A percentile compares a stretch with the other conserved stretches of the same genome.
phyloP scores from a whole-genome alignment of 2,888 invertebrate genomes.

The Eucera pruinosa region DNA sequence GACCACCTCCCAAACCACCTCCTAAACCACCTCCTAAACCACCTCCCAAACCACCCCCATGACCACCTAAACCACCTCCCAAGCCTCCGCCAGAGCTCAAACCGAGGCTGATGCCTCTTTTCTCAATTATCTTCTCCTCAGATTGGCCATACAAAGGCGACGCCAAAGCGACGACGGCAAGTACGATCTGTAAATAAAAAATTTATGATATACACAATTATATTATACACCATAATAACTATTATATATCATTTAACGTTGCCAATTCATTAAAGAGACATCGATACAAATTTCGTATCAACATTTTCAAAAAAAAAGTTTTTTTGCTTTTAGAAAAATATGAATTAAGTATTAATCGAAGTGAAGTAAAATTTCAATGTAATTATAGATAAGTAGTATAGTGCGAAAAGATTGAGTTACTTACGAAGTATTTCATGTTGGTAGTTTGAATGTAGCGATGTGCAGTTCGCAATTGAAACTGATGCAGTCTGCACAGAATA shows the following conservation, averaged over 20 bases:
- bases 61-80: too few species aligned
- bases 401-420: conserved; percentile 51
- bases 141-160: conserved; percentile 71
- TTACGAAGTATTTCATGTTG: conserved; percentile 79
- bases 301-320: neutral
- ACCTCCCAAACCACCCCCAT: conserved; percentile 48
- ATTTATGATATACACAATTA: neutral
- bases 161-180: conserved; percentile 72
- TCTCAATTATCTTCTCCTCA: conserved; percentile 74
- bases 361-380: too few species aligned
- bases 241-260: neutral
- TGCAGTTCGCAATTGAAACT: conserved; percentile 75
- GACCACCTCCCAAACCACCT: conserved; percentile 51
- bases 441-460: conserved; percentile 36
- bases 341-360: neutral
- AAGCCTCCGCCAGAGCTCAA: too few species aligned
- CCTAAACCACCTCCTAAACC: conserved; percentile 40
- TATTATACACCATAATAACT: neutral
- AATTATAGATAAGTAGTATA: neutral
- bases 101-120: conserved; percentile 73
- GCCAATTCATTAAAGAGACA: neutral
- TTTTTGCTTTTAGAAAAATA: neutral
- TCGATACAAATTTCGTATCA: neutral
- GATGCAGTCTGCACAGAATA: conserved; percentile 73
- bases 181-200: conserved; percentile 60